A percentile compares a stretch with the other conserved stretches of the same genome.
These are phyloP conservation scores for Hipposideros larvatus DNA, from an alignment of 2,797 vertebrate genomes.

Conservation along the genomic window DNA sequence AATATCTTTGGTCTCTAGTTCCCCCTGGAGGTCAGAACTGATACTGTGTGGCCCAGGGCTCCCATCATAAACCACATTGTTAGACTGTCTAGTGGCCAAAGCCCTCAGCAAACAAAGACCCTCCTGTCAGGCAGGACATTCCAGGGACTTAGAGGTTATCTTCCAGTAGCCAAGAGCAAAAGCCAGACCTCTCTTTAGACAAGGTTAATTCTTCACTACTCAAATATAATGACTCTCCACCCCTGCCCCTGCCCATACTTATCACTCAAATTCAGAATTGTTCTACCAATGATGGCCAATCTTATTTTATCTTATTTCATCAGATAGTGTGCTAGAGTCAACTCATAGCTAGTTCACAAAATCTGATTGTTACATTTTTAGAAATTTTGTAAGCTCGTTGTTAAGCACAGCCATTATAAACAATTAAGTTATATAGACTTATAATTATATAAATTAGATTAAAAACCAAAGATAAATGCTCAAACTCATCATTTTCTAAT, in stretches of 20 bases:
- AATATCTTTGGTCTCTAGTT: not conserved
- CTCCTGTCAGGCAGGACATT: not conserved
- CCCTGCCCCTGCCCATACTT: not conserved
- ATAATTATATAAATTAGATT: not conserved
- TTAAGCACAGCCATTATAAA: not conserved
- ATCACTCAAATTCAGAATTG: conserved; percentile 13
- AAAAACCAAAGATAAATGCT: not conserved
- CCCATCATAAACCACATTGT: not conserved
- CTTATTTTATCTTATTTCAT: not conserved
- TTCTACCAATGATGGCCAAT: not conserved
- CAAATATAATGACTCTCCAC: not conserved
- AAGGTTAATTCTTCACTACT: not conserved
- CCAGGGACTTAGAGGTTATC: not conserved
- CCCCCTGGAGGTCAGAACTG: not conserved
- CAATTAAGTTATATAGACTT: not conserved
- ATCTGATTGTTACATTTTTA: not conserved
- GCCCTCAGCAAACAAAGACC: not conserved
- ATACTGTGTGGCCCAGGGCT: not conserved
- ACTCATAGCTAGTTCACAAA: not conserved
- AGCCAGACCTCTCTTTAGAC: not conserved
- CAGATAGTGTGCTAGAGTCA: not conserved
- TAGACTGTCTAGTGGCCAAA: not conserved
- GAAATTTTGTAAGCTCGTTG: not conserved
- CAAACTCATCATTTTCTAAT: not conserved
- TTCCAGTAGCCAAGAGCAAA: not conserved